phyloP scores from a whole-genome alignment of 2,113 vertebrate genomes.

The Tinamus guttatus region DNA sequence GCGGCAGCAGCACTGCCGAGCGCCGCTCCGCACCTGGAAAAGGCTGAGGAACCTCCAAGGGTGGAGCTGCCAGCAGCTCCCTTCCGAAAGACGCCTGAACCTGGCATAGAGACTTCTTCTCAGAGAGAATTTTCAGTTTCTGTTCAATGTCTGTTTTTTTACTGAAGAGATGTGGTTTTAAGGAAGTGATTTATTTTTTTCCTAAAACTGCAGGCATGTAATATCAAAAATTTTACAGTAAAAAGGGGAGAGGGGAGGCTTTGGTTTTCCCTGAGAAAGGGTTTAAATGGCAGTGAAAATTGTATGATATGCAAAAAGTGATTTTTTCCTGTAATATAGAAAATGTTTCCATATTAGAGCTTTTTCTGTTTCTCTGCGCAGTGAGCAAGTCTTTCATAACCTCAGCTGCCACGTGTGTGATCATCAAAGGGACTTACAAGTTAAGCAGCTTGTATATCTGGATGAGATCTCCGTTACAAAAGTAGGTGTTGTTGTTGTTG shows the following conservation, averaged over 20 bases:
- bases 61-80: background rate
- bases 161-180: background rate
- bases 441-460: slow-evolving; percentile 16
- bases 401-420: background rate
- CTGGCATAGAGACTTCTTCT: background rate
- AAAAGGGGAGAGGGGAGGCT: background rate
- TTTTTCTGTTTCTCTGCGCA: background rate
- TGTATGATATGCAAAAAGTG: background rate
- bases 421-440: background rate
- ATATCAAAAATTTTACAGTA: background rate
- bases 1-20: background rate
- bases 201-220: background rate
- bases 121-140: background rate
- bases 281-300: background rate
- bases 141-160: background rate
- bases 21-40: background rate
- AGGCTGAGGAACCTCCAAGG: background rate
- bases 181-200: background rate
- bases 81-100: background rate
- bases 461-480: background rate
- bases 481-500: background rate
- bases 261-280: background rate
- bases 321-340: background rate
- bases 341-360: background rate
- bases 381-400: background rate